These are phyloP conservation scores for Chionis minor DNA, from an alignment of 2,113 vertebrate species.

Conservation along the genomic window DNA sequence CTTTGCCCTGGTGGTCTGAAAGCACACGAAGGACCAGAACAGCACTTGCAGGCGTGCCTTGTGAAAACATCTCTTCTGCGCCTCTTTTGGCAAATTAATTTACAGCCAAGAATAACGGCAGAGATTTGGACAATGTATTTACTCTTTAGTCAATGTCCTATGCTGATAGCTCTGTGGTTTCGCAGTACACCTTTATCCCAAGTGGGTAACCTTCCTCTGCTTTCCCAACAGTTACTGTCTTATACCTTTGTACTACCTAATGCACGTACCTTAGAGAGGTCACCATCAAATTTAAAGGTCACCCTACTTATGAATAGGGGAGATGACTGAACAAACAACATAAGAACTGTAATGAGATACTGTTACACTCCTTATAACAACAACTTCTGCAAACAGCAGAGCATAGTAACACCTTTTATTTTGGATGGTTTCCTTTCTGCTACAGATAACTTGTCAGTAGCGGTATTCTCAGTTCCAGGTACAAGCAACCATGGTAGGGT, in stretches of 20 bases:
- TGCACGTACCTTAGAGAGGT: neutral
- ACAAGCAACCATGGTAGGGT: neutral
- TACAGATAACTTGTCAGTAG: neutral
- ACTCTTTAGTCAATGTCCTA: neutral
- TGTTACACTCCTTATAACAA: neutral
- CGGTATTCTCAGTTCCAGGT: neutral
- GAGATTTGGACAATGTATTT: neutral
- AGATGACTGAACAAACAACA: neutral
- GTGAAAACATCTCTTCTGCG: neutral
- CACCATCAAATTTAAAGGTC: neutral
- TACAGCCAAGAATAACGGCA: conserved; percentile 13
- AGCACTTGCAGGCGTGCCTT: neutral
- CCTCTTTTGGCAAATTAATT: conserved; percentile 3
- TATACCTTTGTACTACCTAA: neutral
- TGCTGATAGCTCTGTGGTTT: neutral
- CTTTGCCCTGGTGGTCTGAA: neutral
- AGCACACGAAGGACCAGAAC: neutral
- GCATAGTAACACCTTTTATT: neutral
- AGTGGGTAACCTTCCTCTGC: neutral
- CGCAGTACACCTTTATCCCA: neutral
- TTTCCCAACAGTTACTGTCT: neutral
- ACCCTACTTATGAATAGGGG: neutral
- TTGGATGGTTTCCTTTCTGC: neutral
- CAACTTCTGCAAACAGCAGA: neutral
- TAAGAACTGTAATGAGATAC: neutral